phyloP scores from a whole-genome alignment of 2,888 invertebrate genomes.

The Lamproptera curius region DNA sequence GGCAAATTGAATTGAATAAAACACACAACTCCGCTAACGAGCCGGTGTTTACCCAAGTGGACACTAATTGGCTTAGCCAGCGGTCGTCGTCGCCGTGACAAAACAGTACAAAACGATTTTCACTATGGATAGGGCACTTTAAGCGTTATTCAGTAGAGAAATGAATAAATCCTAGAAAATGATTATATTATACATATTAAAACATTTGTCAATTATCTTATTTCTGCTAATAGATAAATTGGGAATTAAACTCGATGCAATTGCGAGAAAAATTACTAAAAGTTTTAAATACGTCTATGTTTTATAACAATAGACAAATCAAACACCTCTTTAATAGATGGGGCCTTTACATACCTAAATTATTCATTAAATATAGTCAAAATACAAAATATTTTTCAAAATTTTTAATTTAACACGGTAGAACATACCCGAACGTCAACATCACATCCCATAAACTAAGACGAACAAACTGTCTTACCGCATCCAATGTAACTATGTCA shows the following conservation, averaged over 20 bases:
- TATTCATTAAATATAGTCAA: no score
- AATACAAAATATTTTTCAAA: no score
- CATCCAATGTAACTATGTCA: slow-evolving; percentile 35
- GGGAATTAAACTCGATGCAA: no score
- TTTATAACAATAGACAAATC: no score
- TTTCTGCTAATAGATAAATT: no score
- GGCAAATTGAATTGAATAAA: slow-evolving; percentile 75
- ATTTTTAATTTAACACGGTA: no score
- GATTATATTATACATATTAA: no score
- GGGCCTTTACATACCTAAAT: no score
- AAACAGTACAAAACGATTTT: slow-evolving; percentile 31
- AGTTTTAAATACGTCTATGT: slow-evolving; percentile 7
- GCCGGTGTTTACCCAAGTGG: slow-evolving; percentile 76
- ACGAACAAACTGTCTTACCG: slow-evolving; percentile 29
- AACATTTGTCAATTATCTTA: neutral
- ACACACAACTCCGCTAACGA: slow-evolving; percentile 77
- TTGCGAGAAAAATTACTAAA: slow-evolving; percentile 28
- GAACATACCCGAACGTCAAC: no score
- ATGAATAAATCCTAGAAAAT: slow-evolving; percentile 25
- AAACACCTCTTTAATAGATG: no score
- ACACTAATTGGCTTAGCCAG: slow-evolving; percentile 77
- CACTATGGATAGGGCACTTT: slow-evolving; percentile 36
- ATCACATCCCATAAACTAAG: no score
- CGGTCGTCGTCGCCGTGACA: slow-evolving; percentile 53
- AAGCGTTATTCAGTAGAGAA: slow-evolving; percentile 24